These are phyloP conservation scores for Odontamblyopus lacepedii DNA, from an alignment of 2,797 vertebrate species.

Conservation along the genomic window DNA sequence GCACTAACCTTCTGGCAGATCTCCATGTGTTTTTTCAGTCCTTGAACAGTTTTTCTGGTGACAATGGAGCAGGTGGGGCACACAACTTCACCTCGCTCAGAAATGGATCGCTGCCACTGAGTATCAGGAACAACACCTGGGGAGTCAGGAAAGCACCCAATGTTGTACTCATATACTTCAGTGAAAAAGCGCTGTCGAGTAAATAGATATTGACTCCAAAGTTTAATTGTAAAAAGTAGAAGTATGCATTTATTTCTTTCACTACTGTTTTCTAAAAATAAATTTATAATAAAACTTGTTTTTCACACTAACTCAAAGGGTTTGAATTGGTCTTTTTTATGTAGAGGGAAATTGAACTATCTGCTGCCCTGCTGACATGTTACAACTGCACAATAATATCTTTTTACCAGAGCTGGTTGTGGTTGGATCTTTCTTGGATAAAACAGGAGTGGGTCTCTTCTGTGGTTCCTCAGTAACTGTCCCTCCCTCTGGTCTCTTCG, in stretches of 20 bases:
- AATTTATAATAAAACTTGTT: no score
- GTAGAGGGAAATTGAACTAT: neutral
- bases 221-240: neutral
- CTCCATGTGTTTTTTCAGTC: constrained; percentile 97
- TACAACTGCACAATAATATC: neutral
- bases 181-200: neutral
- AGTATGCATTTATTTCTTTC: neutral
- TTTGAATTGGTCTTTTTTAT: no score
- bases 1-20: constrained; percentile 93
- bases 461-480: constrained; percentile 79
- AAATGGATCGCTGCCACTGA: constrained; percentile 88
- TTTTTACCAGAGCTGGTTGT: constrained; percentile 67
- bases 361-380: neutral
- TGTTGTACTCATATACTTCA: neutral
- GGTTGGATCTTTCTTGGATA: constrained; percentile 78
- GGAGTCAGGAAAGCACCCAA: neutral
- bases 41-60: constrained; percentile 90
- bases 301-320: no score
- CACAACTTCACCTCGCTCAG: constrained; percentile 88
- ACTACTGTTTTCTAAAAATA: neutral
- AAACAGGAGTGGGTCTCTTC: constrained; percentile 74
- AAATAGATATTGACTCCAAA: neutral
- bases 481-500: constrained; percentile 82
- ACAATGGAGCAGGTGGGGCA: constrained; percentile 92
- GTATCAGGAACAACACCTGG: constrained; percentile 75